Evolutionary conservation across 2,888 invertebrate genomes (phyloP).

Genomic region (Eledona agricola): DNA sequence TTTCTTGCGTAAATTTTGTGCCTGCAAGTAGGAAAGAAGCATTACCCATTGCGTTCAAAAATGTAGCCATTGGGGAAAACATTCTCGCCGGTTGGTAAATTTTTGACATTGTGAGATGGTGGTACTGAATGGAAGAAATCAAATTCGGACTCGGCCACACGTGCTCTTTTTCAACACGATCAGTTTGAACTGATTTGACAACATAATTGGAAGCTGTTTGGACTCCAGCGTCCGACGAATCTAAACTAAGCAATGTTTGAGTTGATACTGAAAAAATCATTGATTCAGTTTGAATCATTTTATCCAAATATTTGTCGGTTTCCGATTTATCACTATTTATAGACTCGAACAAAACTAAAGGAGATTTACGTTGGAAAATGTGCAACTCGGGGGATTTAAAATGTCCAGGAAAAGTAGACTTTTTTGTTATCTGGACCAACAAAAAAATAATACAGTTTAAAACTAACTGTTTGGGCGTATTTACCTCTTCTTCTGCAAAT

Average conservation of each 20-base stretch:
- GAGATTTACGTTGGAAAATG: conserved; percentile 39
- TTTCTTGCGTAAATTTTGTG: conserved; percentile 87
- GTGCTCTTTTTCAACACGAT: conserved; percentile 17
- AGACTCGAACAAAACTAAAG: conserved; percentile 39
- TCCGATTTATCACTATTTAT: conserved; percentile 11
- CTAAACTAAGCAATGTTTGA: conserved; percentile 21
- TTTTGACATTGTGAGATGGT: conserved; percentile 49
- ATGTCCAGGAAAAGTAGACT: conserved; percentile 16
- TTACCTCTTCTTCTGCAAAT: conserved; percentile 92
- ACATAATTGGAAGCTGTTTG: conserved; percentile 14
- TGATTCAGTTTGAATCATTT: conserved; percentile 9
- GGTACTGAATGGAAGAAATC: conserved; percentile 46
- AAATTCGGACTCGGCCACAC: conserved; percentile 24
- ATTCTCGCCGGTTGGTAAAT: conserved; percentile 50
- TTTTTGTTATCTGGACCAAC: conserved; percentile 25
- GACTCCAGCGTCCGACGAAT: conserved; percentile 12
- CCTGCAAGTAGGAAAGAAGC: conserved; percentile 68
- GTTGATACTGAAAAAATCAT: conserved; percentile 29
- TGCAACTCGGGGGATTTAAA: conserved; percentile 38
- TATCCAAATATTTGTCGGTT: conserved; percentile 1
- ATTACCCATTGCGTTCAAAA: conserved; percentile 58
- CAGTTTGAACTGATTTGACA: conserved; percentile 26
- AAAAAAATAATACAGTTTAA: conserved; percentile 16
- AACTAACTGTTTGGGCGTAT: conserved; percentile 7
- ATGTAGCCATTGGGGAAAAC: conserved; percentile 58